Percentiles rank a stretch among this genome's conserved stretches.
These are phyloP conservation scores for Laupala kohalensis DNA, from an alignment of 1,140 invertebrate species.

Conservation along the genomic window DNA sequence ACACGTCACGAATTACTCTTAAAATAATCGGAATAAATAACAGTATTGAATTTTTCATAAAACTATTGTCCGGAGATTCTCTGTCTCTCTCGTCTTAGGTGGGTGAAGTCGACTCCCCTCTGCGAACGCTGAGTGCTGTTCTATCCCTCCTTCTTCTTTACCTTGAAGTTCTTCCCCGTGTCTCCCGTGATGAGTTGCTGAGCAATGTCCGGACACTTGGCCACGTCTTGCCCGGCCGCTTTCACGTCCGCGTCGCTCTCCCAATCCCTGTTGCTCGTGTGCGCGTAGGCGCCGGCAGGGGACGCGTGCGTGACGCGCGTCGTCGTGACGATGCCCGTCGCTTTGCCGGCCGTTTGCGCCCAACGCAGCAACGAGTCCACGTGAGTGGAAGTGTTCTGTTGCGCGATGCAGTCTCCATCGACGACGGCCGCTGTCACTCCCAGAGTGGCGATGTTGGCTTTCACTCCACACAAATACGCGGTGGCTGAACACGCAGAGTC, in stretches of 20 bases:
- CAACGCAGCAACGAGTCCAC: slow-evolving; percentile 12
- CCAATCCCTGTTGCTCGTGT: slow-evolving; percentile 50
- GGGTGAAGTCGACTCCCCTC: too few species aligned
- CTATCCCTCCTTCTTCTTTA: background rate
- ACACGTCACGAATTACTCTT: too few species aligned
- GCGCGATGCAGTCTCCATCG: slow-evolving; percentile 9
- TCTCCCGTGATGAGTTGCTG: slow-evolving; percentile 41
- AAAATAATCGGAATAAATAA: too few species aligned
- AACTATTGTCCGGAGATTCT: too few species aligned
- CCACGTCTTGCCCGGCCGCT: slow-evolving; percentile 12
- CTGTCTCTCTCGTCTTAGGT: too few species aligned
- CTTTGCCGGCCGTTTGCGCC: slow-evolving; percentile 9
- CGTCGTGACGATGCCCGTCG: slow-evolving; percentile 48
- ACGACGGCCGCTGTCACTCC: slow-evolving; percentile 17
- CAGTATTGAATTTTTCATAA: too few species aligned
- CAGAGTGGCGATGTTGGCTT: slow-evolving; percentile 23
- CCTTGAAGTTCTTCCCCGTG: slow-evolving; percentile 29
- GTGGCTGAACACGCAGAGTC: slow-evolving; percentile 37
- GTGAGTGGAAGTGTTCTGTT: slow-evolving; percentile 10
- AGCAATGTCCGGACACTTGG: slow-evolving; percentile 34
- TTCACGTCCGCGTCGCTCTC: slow-evolving; percentile 39
- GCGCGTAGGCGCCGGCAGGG: slow-evolving; percentile 57
- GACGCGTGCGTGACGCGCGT: slow-evolving; percentile 68
- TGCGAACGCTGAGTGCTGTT: too few species aligned
- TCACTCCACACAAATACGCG: slow-evolving; percentile 33